Base-by-base conservation (phyloP, 2,797 vertebrate species). In the Monodelphis domestica region DNA sequence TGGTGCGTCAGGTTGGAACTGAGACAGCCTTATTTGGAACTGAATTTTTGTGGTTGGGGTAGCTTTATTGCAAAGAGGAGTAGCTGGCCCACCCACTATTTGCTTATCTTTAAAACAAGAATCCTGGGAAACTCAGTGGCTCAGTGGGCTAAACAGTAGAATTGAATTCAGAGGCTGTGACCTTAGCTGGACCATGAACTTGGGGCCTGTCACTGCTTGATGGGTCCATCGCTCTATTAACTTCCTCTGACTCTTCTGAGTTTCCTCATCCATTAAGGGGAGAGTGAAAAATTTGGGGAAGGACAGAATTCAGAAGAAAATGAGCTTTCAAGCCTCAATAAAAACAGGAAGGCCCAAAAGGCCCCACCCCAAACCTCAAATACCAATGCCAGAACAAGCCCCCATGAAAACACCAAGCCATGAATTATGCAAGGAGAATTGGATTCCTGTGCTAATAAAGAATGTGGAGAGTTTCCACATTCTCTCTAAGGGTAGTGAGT, bases 21-120 rank as follows among this genome's bases (percentile, higher is more conserved):
- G 78, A 89, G 52, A 45, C 55, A 29, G 54, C n/a, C 93, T 14
- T 5, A 24, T 70, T 95, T 95, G 52, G 91, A 91, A 92, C 59
- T 14, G 26, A 84, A 52, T 59, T 30, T 94, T 88, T 94, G 52
- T 93, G 93, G 51, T 55, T 63, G 2, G 30, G 45, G 29, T 53
- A 54, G 89, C 91, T 94, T 95, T 88, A 88, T 57, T 91, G 28
- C 78, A 56, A 89, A 93, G 89, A 88, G 54, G 28, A 91, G 29
- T 55, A n/a, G 4, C 33, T 90, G 29, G 87, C 54, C 92, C 96
- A 96, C 94, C 94, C 91, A 93, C 63, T 14, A 78, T 63, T 92
- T 93, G 88, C 45, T 91, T 94, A 33, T 96, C 38, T 94, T 87
- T 93, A 92, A 57, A 88, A 53, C 53, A 53, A 84, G 50, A 88